Base-by-base conservation (phyloP, 2,888 invertebrate genomes). In the Eristalis arbustorum region DNA sequence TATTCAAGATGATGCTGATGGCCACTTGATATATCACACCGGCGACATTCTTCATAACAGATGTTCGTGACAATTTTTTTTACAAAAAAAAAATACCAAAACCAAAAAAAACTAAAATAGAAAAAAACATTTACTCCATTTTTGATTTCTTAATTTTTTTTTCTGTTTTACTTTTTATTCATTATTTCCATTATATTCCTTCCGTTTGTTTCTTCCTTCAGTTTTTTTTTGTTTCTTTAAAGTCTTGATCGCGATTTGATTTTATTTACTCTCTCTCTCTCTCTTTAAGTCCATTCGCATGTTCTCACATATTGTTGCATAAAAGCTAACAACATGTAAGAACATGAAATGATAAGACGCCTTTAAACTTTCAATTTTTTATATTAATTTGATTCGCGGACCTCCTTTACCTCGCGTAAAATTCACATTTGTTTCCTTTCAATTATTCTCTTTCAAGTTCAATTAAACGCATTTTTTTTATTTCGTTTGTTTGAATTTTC, bases 1-100 rank as follows among this genome's bases (percentile, higher is more conserved):
- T 94, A 96, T 99, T 94, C 98, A 98, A 96, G 98, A 99, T 95
- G 99, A 99, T 95, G 97, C 97, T 95, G 99, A 99, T 94, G 99
- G 99, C 94, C 99, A 99, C 95, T 98, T 99, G 95, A 97, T 99
- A 94, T 99, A 99, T 97, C 97, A 97, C 95, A 96, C 96, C 94
- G 99, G 99, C 95, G 99, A 99, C 95, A 95, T 98, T 95, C 97
- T 99, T 94, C 98, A 98, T 96, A 97, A 98, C 95, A 96, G 98
- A 98, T 99, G 99, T 97, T 97, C 97, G 97, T 97, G 96, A 96
- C 96, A 96, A 96, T 95, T 93, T 92, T 92, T 92, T 91, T 91
- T 92, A 87, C 73, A 74, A 74, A 88, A 85, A 88, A 87, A 79
- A 87, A 67, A 71, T 66, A 67, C 42, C 71, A 56, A 80, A 82